A percentile compares a stretch with the other conserved stretches of the same genome.
Conservation (phyloP, 2,888 invertebrate genomes). For the Escarpia spicata region DNA sequence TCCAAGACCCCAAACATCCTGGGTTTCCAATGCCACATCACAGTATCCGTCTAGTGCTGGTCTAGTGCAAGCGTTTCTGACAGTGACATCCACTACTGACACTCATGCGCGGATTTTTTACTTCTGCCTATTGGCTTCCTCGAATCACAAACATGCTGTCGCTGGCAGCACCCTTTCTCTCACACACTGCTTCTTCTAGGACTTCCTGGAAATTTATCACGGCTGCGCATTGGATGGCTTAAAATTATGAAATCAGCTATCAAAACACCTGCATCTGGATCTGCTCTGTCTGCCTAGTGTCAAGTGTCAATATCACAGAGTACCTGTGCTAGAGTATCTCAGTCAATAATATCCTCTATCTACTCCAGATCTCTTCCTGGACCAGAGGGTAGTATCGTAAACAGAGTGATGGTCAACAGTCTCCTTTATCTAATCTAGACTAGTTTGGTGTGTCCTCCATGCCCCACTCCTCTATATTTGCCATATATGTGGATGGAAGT, state of each 20-base stretch:
- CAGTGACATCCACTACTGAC: not conserved
- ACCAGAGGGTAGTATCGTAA: not conserved
- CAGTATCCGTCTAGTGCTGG: no score
- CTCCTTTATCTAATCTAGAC: no score
- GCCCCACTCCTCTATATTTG: not conserved
- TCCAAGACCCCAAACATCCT: no score
- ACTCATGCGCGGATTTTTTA: not conserved
- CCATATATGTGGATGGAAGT: not conserved
- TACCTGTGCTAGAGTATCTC: not conserved
- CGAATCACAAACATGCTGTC: not conserved
- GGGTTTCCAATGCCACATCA: no score
- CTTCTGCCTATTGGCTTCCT: not conserved
- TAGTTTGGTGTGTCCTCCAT: no score
- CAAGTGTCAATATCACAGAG: not conserved
- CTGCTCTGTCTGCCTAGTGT: not conserved
- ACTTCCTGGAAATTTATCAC: not conserved
- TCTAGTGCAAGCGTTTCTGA: no score
- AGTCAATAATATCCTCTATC: not conserved
- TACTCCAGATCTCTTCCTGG: not conserved
- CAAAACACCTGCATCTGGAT: not conserved
- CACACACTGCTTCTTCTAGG: not conserved
- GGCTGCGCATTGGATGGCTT: not conserved
- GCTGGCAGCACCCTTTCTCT: not conserved
- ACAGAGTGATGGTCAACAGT: no score
- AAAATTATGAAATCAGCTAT: not conserved